Base-by-base conservation (phyloP, 2,888 invertebrate genomes). In the Drosophila neonasuta region DNA sequence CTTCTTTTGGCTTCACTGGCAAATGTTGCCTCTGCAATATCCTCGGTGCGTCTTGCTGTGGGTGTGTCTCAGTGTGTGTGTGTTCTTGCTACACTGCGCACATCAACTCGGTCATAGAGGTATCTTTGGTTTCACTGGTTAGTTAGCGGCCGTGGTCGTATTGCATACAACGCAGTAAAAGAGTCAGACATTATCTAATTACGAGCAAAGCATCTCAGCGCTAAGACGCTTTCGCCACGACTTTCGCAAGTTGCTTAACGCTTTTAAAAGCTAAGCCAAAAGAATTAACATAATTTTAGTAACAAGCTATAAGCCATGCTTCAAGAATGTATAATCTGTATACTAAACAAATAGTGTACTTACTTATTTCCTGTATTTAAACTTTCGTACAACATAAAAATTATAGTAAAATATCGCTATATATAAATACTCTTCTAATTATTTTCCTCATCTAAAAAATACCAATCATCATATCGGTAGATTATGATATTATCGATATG, bases 1-100 rank as follows among this genome's bases (percentile, higher is more conserved):
- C 63, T 39, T 77, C 84, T 24, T 24, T 24, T 48, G 84, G 78
- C 77, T 80, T 58, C 77, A 51, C 54, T 63, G 61, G 67, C 84
- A 80, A 80, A 80, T 74, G 70, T 65, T 67, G 71, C 74, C 69
- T 44, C 58, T 36, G n/a, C 36, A 11, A 36, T 64, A 67, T 58
- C 41, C 60, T 49, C 13, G 48, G 30, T 69, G 42, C 50, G 61
- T 48, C 54, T 50, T 52, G 45, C 46, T 51, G 79, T 46, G 55
- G 20, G 39, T 32, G 41, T 48, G 58, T 54, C 17, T 48, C 4
- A 20, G 50, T 54, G 55, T 34, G 10, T 46, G 15, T 15, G 13
- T 30, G 6, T 15, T n/a, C 45, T 36, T 54, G 56, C 63, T 59
- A 50, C 59, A 36, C 24, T 50, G 46, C 59, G 57, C 57, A 41